A percentile compares a stretch with the other conserved stretches of the same genome.
Evolutionary conservation across 2,888 invertebrate species (phyloP).

Genomic region (Ophioninae sp.): DNA sequence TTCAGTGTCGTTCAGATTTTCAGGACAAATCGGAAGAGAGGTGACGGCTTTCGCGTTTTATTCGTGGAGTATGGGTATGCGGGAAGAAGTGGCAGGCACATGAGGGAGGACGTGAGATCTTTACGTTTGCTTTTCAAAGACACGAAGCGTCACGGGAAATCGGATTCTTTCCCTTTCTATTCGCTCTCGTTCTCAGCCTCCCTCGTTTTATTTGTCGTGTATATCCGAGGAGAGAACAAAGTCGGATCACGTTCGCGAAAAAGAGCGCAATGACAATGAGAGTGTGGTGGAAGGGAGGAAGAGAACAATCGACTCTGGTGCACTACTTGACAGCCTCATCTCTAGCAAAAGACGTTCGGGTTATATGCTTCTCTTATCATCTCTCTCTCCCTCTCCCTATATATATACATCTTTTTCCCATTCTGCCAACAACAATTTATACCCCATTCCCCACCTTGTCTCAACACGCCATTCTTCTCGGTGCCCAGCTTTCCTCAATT

Average conservation of each 20-base stretch:
- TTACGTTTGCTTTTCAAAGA: constrained; percentile 13
- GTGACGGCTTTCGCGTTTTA: not conserved
- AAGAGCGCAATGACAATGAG: constrained; percentile 7
- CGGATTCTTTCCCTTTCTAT: constrained; percentile 15
- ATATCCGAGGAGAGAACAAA: constrained; percentile 48
- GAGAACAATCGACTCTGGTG: constrained; percentile 55
- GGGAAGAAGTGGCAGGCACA: constrained; percentile 13
- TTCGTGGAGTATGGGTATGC: not conserved
- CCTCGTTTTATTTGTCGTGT: constrained; percentile 42
- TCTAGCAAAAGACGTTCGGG: constrained; percentile 54
- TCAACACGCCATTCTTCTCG: constrained; percentile 6
- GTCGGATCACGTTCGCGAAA: constrained; percentile 62
- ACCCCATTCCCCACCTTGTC: not conserved
- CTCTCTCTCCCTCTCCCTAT: not conserved
- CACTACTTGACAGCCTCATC: constrained; percentile 61
- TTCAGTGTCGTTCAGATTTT: constrained; percentile 15
- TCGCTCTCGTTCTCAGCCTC: not conserved
- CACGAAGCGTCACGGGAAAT: constrained; percentile 50
- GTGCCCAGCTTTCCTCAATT: constrained; percentile 18
- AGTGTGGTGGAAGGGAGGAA: constrained; percentile 14
- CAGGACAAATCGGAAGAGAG: not conserved
- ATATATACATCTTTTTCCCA: not conserved
- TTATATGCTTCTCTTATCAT: constrained; percentile 42
- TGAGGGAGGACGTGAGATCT: constrained; percentile 31
- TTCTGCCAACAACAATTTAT: constrained; percentile 12